Percentiles rank a stretch among this genome's conserved stretches.
phyloP scores from a whole-genome alignment of 64 coral and sea anemone genomes.

The Actinia tenebrosa region DNA sequence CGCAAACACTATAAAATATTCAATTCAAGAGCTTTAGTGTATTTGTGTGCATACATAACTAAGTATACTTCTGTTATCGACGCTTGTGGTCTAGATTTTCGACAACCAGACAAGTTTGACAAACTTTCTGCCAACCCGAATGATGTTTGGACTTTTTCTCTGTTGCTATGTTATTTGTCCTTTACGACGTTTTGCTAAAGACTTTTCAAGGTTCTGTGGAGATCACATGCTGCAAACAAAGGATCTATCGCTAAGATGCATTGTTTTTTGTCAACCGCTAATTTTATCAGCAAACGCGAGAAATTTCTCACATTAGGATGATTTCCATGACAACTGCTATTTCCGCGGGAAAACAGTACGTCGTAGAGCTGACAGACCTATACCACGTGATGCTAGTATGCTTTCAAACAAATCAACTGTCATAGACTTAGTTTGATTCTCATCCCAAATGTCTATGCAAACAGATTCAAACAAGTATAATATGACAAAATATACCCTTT shows the following conservation, averaged over 20 bases:
- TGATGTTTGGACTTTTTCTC: neutral
- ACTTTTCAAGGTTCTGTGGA: neutral
- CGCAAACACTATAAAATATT: neutral
- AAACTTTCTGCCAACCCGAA: neutral
- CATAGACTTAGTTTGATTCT: neutral
- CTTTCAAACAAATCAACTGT: neutral
- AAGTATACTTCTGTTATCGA: neutral
- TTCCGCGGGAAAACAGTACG: neutral
- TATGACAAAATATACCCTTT: neutral
- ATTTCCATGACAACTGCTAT: neutral
- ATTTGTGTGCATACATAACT: constrained; percentile 9
- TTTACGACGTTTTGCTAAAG: neutral
- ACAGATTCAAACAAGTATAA: neutral
- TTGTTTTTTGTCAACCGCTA: neutral
- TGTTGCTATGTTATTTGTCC: neutral
- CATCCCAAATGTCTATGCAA: neutral
- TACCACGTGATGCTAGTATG: neutral
- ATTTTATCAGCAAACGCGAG: neutral
- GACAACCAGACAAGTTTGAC: neutral
- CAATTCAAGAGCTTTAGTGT: constrained; percentile 12
- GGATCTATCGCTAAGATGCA: neutral
- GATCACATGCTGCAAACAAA: neutral
- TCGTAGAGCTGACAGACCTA: neutral
- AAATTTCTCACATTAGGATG: neutral
- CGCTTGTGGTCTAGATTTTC: neutral